phyloP scores from a whole-genome alignment of 2,113 vertebrate genomes.

The Egretta garzetta region DNA sequence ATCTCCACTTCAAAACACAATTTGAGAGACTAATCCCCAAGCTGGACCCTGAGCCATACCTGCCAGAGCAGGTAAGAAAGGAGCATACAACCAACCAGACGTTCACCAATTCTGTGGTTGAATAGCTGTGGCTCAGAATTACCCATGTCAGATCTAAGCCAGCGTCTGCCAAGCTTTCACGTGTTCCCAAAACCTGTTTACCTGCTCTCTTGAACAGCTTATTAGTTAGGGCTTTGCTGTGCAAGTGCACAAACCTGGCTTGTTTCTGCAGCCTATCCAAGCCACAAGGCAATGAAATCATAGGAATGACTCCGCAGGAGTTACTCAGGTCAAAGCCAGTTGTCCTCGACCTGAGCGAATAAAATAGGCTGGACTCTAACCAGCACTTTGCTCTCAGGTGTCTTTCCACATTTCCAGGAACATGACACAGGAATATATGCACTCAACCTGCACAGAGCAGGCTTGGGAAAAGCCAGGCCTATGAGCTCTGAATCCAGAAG shows the following conservation, averaged over 20 bases:
- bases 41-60: not conserved
- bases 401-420: not conserved
- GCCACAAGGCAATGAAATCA: not conserved
- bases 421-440: not conserved
- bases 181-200: not conserved
- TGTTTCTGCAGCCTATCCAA: not conserved
- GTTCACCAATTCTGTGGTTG: not conserved
- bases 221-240: not conserved
- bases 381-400: not conserved
- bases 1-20: not conserved
- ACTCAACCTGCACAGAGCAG: not conserved
- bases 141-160: not conserved
- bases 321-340: not conserved
- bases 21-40: not conserved
- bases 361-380: not conserved
- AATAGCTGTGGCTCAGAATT: not conserved
- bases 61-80: not conserved
- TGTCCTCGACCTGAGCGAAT: not conserved
- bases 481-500: not conserved
- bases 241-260: not conserved
- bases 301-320: not conserved
- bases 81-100: not conserved
- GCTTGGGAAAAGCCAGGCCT: not conserved
- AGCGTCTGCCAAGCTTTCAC: not conserved
- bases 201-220: not conserved